phyloP scores from a whole-genome alignment of 2,888 invertebrate genomes.

The Tachina lurida region DNA sequence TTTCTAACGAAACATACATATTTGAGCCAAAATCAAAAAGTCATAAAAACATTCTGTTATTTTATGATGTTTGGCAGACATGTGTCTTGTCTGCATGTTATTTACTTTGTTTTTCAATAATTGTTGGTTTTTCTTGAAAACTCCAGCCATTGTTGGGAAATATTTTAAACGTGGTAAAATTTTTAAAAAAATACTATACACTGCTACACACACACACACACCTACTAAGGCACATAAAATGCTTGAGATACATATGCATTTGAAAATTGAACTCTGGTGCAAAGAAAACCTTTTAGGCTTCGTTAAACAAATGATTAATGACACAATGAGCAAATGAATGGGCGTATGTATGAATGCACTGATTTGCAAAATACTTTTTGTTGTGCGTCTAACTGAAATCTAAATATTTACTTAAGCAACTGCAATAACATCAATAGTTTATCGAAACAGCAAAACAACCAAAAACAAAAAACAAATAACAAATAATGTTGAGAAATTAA shows the following conservation, averaged over 20 bases:
- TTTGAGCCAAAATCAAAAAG: conserved; percentile 19
- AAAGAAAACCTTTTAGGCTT: conserved; percentile 59
- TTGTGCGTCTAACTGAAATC: conserved; percentile 30
- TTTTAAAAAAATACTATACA: conserved; percentile 11
- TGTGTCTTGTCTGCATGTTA: conserved; percentile 40
- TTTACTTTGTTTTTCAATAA: neutral
- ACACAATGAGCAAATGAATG: conserved; percentile 66
- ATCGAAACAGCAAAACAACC: conserved; percentile 28
- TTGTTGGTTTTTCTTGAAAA: conserved; percentile 4
- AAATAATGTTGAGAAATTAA: conserved; percentile 50
- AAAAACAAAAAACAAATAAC: neutral
- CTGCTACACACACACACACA: neutral
- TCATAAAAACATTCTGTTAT: conserved; percentile 42
- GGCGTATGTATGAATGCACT: conserved; percentile 20
- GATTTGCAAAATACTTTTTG: conserved; percentile 75
- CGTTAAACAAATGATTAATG: conserved; percentile 67
- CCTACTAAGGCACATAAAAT: neutral
- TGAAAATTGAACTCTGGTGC: neutral
- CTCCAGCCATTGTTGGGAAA: conserved; percentile 17
- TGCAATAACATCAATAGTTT: conserved; percentile 31
- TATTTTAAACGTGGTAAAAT: conserved; percentile 5
- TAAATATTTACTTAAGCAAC: conserved; percentile 27
- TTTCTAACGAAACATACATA: neutral
- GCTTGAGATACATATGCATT: neutral
- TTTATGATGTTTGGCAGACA: conserved; percentile 53